These are phyloP conservation scores for Strongylocentrotus purpuratus DNA, from an alignment of 35 echinoderm and acorn worm genomes.

Conservation along the genomic window DNA sequence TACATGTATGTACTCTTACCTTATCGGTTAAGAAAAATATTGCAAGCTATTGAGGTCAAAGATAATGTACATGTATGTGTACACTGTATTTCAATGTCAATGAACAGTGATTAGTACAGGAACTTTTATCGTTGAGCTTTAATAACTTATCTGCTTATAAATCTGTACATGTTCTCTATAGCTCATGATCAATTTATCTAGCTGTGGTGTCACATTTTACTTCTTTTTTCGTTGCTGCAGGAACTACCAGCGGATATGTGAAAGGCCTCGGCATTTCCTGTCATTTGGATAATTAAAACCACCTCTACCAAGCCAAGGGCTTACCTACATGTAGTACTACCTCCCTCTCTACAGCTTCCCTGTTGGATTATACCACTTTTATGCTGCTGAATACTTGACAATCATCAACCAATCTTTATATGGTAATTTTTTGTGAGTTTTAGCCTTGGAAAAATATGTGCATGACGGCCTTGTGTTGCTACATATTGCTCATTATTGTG, in stretches of 20 bases:
- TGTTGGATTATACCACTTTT: not conserved
- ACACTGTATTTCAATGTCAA: too few species aligned
- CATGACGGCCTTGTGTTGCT: not conserved
- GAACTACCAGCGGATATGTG: not conserved
- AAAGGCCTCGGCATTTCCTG: not conserved
- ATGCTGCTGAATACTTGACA: not conserved
- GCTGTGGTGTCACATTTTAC: too few species aligned
- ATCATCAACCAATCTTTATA: not conserved
- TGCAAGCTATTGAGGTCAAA: too few species aligned
- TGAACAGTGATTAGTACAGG: too few species aligned
- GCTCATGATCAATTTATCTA: too few species aligned
- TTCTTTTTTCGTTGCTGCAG: not conserved
- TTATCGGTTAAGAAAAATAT: too few species aligned
- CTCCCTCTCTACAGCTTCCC: not conserved
- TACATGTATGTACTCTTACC: too few species aligned
- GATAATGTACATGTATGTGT: too few species aligned
- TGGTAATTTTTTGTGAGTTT: too few species aligned
- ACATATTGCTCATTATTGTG: not conserved
- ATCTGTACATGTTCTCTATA: too few species aligned
- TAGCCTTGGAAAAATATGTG: not conserved
- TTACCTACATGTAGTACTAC: not conserved
- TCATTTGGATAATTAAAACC: not conserved
- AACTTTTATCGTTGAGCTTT: too few species aligned
- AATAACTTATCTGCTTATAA: not conserved
- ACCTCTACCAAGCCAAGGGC: not conserved